A percentile compares a stretch with the other conserved stretches of the same genome.
phyloP scores from a whole-genome alignment of 2,888 invertebrate genomes.

The Ganaspis brasiliensis region DNA sequence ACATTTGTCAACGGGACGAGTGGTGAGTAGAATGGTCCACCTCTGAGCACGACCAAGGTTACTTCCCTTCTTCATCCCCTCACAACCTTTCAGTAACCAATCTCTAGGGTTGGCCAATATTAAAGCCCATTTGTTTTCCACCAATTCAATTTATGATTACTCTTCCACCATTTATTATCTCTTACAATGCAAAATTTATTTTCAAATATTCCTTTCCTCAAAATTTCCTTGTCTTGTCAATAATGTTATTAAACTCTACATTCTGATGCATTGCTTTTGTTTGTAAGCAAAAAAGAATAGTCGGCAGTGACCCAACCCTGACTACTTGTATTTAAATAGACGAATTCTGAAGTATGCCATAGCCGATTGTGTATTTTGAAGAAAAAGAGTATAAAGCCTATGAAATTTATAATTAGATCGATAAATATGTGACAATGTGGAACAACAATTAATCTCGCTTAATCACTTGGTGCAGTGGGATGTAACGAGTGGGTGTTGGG shows the following conservation, averaged over 20 bases:
- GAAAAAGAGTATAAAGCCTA: not conserved
- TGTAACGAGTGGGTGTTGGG: conserved; percentile 18
- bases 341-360: too few relatives aligned
- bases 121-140: conserved; percentile 77
- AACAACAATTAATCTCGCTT: conserved; percentile 14
- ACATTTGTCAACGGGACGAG: conserved; percentile 80
- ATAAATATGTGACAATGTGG: not conserved
- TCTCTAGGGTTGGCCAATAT: conserved; percentile 72
- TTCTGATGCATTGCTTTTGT: too few relatives aligned
- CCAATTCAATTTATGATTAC: not conserved
- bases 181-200: too few relatives aligned
- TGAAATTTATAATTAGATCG: not conserved
- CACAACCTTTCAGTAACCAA: conserved; percentile 67
- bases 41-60: conserved; percentile 57
- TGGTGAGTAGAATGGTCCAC: conserved; percentile 73
- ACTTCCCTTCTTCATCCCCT: conserved; percentile 71
- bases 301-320: too few relatives aligned
- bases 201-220: not conserved
- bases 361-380: too few relatives aligned
- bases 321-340: too few relatives aligned
- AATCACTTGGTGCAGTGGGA: conserved; percentile 31
- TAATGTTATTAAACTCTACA: too few relatives aligned
- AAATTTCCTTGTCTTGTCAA: too few relatives aligned
- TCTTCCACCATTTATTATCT: not conserved
- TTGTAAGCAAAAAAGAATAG: too few relatives aligned